Evolutionary conservation across 2,113 vertebrate species (phyloP).

Genomic region (Megaleporinus macrocephalus): DNA sequence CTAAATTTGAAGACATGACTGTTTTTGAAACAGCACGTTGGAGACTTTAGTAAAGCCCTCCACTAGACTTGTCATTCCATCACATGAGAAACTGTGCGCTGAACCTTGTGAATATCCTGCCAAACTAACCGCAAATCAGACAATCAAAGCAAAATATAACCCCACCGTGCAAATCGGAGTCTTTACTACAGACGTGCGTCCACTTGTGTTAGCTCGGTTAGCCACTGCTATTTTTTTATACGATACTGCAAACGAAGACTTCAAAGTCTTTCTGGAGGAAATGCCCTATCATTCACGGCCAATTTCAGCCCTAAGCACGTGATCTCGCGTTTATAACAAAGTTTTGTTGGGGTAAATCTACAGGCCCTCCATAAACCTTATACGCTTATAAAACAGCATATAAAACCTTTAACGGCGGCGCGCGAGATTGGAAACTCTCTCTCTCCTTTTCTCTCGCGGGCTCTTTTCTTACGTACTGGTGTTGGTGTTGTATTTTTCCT

Average conservation of each 20-base stretch:
- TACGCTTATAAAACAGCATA: conserved; percentile 99
- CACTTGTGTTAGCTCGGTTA: background rate
- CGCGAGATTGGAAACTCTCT: conserved; percentile 84
- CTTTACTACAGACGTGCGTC: background rate
- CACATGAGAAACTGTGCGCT: background rate
- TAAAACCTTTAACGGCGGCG: conserved; percentile 98
- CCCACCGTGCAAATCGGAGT: background rate
- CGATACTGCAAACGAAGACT: conserved; percentile 6
- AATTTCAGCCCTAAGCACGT: conserved; percentile 99
- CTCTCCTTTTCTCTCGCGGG: conserved; percentile 70
- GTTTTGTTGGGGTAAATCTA: conserved; percentile 98
- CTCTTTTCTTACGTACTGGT: conserved; percentile 90
- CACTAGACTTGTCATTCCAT: background rate
- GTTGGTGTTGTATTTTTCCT: conserved; percentile 87
- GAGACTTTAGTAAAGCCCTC: no score
- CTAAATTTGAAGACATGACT: background rate
- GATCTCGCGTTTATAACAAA: conserved; percentile 98
- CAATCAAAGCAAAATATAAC: background rate
- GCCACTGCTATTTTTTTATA: background rate
- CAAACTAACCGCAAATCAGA: background rate
- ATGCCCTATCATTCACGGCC: conserved; percentile 94
- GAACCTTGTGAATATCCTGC: no score
- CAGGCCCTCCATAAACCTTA: conserved; percentile 97
- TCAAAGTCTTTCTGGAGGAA: conserved; percentile 63
- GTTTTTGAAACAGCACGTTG: no score